Evolutionary conservation across 2,797 vertebrate genomes (phyloP).

Genomic region (Sebastes taczanowskii): DNA sequence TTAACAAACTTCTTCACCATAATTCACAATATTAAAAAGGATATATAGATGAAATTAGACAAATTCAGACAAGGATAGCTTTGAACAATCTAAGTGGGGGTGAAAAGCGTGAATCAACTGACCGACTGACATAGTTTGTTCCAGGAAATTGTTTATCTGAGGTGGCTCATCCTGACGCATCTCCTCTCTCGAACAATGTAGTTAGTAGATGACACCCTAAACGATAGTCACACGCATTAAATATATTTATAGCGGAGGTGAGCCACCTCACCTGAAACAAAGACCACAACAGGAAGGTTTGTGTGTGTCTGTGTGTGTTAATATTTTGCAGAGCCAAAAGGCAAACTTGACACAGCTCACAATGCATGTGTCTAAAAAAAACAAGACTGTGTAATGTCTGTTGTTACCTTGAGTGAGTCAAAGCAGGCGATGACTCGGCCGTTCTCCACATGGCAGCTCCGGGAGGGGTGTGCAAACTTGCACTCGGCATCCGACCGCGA

Average conservation of each 20-base stretch:
- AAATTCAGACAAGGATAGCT: neutral
- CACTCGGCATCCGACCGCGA: slow-evolving; percentile 94
- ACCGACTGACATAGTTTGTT: slow-evolving; percentile 2
- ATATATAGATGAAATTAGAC: neutral
- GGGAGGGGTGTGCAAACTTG: slow-evolving; percentile 98
- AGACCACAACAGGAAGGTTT: neutral
- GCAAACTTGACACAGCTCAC: neutral
- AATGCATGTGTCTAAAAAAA: slow-evolving; percentile 11
- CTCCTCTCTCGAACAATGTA: neutral
- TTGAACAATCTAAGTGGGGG: neutral
- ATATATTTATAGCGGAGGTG: neutral
- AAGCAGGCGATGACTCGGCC: slow-evolving; percentile 99
- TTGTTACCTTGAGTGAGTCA: slow-evolving; percentile 97
- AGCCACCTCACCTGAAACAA: neutral
- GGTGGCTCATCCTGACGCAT: neutral
- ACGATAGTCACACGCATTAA: neutral
- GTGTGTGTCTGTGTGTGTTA: slow-evolving; percentile 2
- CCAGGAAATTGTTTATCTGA: neutral
- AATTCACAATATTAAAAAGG: neutral
- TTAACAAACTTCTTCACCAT: neutral
- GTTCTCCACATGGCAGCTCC: slow-evolving; percentile 98
- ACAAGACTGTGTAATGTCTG: slow-evolving; percentile 11
- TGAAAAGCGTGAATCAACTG: neutral
- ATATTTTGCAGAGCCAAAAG: neutral
- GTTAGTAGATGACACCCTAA: neutral